Evolutionary conservation across 64 coral and sea anemone genomes (phyloP).

Genomic region (Montipora capricornis): DNA sequence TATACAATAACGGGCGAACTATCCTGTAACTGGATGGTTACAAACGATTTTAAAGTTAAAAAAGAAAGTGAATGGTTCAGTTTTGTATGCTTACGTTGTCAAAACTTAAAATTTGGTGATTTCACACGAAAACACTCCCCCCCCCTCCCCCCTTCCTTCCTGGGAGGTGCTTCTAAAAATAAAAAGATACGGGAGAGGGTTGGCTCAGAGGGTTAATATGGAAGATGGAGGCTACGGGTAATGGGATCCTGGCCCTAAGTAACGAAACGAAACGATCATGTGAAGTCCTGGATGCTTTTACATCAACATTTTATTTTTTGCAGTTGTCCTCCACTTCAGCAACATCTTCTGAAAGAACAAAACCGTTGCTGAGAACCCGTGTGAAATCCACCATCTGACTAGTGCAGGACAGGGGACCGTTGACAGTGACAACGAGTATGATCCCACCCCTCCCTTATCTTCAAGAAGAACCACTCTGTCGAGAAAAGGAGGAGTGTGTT

Average conservation of each 20-base stretch:
- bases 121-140: no score
- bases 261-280: background rate
- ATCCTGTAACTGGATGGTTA: no score
- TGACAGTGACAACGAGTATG: slow-evolving; percentile 21
- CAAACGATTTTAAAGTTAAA: no score
- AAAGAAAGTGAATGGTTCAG: no score
- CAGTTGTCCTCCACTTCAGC: slow-evolving; percentile 28
- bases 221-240: no score
- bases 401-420: slow-evolving; percentile 55
- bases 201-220: no score
- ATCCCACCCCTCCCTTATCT: slow-evolving; percentile 48
- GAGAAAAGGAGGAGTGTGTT: background rate
- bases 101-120: no score
- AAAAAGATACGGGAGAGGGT: no score
- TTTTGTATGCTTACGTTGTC: no score
- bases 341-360: slow-evolving; percentile 9
- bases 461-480: slow-evolving; percentile 21
- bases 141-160: no score
- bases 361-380: slow-evolving; percentile 26
- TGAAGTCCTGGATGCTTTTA: background rate
- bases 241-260: background rate
- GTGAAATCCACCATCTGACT: slow-evolving; percentile 73
- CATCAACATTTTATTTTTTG: background rate
- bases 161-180: no score
- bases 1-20: no score